Base-by-base conservation (phyloP, 2,888 invertebrate species). In the Nysson spinosus region DNA sequence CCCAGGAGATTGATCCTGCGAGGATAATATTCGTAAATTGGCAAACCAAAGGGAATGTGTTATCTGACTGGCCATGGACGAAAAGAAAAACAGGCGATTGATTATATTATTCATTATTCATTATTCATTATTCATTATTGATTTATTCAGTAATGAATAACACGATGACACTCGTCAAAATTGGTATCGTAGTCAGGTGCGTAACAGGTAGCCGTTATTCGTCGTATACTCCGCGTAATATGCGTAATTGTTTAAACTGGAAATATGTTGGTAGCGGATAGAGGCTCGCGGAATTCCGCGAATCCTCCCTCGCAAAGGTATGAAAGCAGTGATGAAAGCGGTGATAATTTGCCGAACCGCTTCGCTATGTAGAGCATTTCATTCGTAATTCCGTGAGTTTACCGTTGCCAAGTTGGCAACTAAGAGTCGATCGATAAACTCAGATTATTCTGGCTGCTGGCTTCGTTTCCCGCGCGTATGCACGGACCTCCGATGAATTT, bases 331-430 rank as follows among this genome's bases (percentile, higher is more conserved):
- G 49, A 44, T 49, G 61, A 72, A 73, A 69, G 57, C 61, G 34
- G 49, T 26, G 49, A 44, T 49, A 57, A 72, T 71, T 71, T 57
- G 57, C 68, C 49, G n/a, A 54, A 55, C 52, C 50, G 57, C 54
- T 43, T 62, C 42, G 54, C 62, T 74, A 73, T 74, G 66, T 67
- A 46, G 75, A 75, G 57, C 66, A 69, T 75, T 75, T 75, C 75
- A 64, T 64, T 75, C 69, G 75, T 58, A 76, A 76, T 74, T 69
- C 71, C 71, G 66, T 66, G 72, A 74, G 75, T 74, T 69, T 37
- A 51, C 69, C 69, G 71, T 75, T 75, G 77, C 77, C 78, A 78
- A 78, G 73, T 78, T 78, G 78, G 78, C 77, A 78, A 78, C 72
- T 67, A 70, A 63, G 60, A 63, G 68, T 9, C 77, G 78, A 78